Base-by-base conservation (phyloP, 1,140 invertebrate genomes). In the Rhyzopertha dominica region DNA sequence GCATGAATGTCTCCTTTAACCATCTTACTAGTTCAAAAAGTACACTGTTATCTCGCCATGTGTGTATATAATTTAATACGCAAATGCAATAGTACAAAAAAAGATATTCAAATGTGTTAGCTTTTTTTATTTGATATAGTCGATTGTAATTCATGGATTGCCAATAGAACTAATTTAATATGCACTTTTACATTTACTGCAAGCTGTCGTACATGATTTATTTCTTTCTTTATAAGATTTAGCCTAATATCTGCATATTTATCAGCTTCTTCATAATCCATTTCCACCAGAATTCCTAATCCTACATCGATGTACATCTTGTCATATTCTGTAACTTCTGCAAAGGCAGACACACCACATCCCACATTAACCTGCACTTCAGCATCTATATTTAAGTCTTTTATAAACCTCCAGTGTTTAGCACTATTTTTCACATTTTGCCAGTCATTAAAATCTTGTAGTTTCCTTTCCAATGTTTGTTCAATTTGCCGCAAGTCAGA, bases 241-340 rank as follows among this genome's bases (percentile, higher is more conserved):
- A 60, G 50, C 38, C 63, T 45, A 44, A 67, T 65, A 43, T 59
- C 52, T 14, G 61, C 48, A 56, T 67, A 67, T 47, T 63, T 67
- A 43, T 50, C 40, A 29, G 61, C 57, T 51, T 67, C 63, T 16
- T 62, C 52, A 34, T 47, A 52, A 24, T 64, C 44, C 61, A 67
- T 64, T 47, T 58, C 49, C 39, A 67, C 44, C 12, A 58, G 42
- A 53, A 51, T 58, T 16, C 54, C 56, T 28, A 62, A 54, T 7
- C 65, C 65, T 12, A 67, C 53, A 36, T 59, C 43, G 8, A 67
- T 45, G 42, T 58, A 54, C 5, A 54, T 47, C 14, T 44, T 51
- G 31, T 63, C 54, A 35, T 51, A 57, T 49, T 65, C 48, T 13
- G 35, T 41, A 20, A 62, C 46, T 49, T 50, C 52, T 5, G 51